A percentile compares a stretch with the other conserved stretches of the same genome.
Evolutionary conservation across 2,113 vertebrate genomes (phyloP).

Genomic region (Rhinolophus sinicus): DNA sequence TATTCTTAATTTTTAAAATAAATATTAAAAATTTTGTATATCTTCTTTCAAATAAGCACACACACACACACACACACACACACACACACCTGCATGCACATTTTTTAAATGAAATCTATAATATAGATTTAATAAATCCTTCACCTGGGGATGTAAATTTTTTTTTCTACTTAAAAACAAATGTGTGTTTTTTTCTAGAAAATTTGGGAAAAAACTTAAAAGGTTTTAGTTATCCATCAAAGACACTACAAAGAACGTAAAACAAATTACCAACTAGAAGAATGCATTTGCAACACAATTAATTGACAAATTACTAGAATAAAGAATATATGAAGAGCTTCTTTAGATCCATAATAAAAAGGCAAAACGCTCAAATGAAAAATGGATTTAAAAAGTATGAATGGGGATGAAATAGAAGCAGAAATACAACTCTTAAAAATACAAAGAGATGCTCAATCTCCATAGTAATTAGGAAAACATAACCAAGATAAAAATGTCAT

Average conservation of each 20-base stretch:
- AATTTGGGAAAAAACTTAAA: background rate
- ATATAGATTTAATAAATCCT: background rate
- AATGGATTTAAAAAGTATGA: constrained; percentile 11
- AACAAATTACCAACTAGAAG: background rate
- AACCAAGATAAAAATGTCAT: constrained; percentile 4
- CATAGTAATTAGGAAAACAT: background rate
- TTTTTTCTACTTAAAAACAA: background rate
- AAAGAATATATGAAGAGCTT: background rate
- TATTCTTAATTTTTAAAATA: background rate
- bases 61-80: background rate
- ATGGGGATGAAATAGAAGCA: background rate
- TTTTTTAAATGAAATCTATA: background rate
- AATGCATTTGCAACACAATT: background rate
- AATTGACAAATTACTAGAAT: background rate
- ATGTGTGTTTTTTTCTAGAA: background rate
- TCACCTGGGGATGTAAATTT: background rate
- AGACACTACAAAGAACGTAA: background rate
- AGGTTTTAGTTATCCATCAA: background rate
- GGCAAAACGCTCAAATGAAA: constrained; percentile 6
- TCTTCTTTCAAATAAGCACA: constrained; percentile 24
- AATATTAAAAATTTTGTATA: background rate
- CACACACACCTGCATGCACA: background rate
- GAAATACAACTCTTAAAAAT: constrained; percentile 37
- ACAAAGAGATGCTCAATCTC: background rate
- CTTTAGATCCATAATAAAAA: background rate